Base-by-base conservation (phyloP, 1,140 invertebrate genomes). In the Bombus waltoni region DNA sequence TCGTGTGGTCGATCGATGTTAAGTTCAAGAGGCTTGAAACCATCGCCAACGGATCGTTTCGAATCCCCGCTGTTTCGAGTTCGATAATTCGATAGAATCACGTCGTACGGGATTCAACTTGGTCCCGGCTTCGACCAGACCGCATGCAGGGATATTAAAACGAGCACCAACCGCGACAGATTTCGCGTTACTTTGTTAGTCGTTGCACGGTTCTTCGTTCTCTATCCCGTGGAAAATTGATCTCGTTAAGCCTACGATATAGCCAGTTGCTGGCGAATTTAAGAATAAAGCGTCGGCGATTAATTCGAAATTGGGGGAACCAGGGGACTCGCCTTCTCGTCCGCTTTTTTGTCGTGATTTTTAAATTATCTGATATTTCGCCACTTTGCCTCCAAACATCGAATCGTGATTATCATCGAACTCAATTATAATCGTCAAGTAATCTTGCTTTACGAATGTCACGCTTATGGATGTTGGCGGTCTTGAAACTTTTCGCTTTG, bases 151-250 rank as follows among this genome's bases (percentile, higher is more conserved):
- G 78, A 66, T 44, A 85, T 88, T 73, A 84, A 82, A 78, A 42
- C 82, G 74, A 78, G 82, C 74, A 57, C 66, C 38, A 68, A 68
- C 57, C 53, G 81, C 71, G 81, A 82, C 59, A 75, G 81, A 82
- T 75, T 66, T 75, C 59, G n/a, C 59, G 32, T 82, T 66, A 38
- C 81, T 76, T 76, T 83, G 65, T 76, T 68, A 68, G 59, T 32
- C 71, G 35, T 44, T 59, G 71, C 35, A 15, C 44, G 25, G n/a
- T 59, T 65, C 57, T 42, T 65, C 57, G 25, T 15, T 32, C 28
- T 25, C 40, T 40, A 25, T 78, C 75, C 42, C 8, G 2, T 78
- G 75, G 75, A 32, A 78, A 78, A 78, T 78, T 78, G 75, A 77
- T 59, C 57, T 62, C 9, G 35, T 42, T 22, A 77, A 22, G 11